Conservation (phyloP, 2,113 vertebrate genomes). For the Phalacrocorax brasilianus region DNA sequence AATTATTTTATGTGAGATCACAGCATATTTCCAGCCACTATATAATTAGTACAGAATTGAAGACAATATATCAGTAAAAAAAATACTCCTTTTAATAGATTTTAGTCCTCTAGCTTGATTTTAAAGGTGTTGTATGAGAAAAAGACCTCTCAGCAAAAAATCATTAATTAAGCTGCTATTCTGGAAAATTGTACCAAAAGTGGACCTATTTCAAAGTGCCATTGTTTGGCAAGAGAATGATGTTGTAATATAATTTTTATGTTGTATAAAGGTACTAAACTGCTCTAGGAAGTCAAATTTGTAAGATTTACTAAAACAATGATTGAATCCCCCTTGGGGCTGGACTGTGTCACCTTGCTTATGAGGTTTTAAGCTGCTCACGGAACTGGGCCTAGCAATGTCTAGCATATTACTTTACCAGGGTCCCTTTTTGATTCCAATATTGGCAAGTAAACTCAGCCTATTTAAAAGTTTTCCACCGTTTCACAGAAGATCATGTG, state of each 20-base stretch:
- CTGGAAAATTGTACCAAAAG: background rate
- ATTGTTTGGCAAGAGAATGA: background rate
- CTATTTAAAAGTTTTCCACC: background rate
- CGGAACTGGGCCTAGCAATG: background rate
- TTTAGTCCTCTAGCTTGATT: background rate
- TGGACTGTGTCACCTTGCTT: background rate
- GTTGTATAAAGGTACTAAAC: background rate
- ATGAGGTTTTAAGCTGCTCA: background rate
- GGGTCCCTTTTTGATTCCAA: background rate
- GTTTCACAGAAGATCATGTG: background rate
- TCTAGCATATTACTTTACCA: background rate
- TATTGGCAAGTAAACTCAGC: background rate
- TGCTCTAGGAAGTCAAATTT: background rate
- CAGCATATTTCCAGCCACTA: background rate
- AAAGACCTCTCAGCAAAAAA: background rate
- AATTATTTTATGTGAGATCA: background rate
- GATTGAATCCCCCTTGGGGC: background rate
- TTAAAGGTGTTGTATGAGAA: background rate
- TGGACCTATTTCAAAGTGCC: background rate
- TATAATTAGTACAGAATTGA: background rate
- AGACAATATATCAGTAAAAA: background rate
- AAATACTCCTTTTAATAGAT: background rate
- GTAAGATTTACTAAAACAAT: background rate
- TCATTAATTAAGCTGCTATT: background rate
- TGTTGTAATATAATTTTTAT: background rate